Base-by-base conservation (phyloP, 2,888 invertebrate species). In the Artemia sp. region DNA sequence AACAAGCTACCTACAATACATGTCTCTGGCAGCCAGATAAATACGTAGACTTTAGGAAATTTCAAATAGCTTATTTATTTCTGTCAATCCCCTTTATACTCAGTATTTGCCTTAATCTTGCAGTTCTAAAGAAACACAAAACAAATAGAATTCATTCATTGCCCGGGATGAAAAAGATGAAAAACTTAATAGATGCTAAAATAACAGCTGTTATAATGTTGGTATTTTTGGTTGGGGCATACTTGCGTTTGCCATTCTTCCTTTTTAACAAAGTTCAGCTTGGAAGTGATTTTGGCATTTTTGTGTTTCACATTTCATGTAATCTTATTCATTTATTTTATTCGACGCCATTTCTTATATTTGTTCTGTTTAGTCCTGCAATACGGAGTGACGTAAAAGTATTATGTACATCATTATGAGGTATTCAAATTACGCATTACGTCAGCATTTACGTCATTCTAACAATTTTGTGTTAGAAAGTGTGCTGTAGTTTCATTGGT, bases 351-450 rank as follows among this genome's bases (percentile, higher is more conserved):
- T 58, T 58, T 14, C n/a, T 58, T n/a, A 14, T 58, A 14, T 58
- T 14, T 58, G 14, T 8, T 14, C n/a, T 58, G n/a, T 58, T 58
- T 14, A 58, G 58, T 58, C n/a, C n/a, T 8, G 58, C 9, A 14
- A 58, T 58, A n/a, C 58, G 58, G 58, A 58, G 14, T 58, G 58
- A 58, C n/a, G 14, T 58, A 58, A 58, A 58, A 58, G n/a, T 14
- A 8, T 14, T 58, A n/a, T 58, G n/a, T 19, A 19, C 19, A 19
- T 19, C 19, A 19, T 19, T 19, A 19, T 19, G 19, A 19, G 19
- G 19, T 19, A 19, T 19, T 19, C 19, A 19, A 19, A 19, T 19
- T 19, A 19, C 19, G 19, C 19, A 19, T 19, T 19, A 19, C 19
- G 19, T 19, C 19, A 19, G 19, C 19, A 19, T 19, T 19, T 19